Percentiles rank a stretch among this genome's conserved stretches.
phyloP scores from a whole-genome alignment of 2,797 vertebrate genomes.

The Limnodromus scolopaceus region DNA sequence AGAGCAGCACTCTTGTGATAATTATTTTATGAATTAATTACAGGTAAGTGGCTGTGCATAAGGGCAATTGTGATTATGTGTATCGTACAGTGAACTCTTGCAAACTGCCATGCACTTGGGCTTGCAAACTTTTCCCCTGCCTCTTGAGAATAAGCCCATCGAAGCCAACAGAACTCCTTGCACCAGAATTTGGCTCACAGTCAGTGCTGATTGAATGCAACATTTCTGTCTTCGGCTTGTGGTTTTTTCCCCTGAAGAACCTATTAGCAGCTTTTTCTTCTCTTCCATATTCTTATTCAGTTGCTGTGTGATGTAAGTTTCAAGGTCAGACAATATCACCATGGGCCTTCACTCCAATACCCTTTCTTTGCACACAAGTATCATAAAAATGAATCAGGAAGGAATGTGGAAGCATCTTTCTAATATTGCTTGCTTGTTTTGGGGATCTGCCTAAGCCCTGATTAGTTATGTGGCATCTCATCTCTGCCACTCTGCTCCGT shows the following conservation, averaged over 20 bases:
- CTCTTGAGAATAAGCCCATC: background rate
- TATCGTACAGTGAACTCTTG: background rate
- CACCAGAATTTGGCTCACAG: background rate
- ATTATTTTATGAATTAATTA: constrained; percentile 65
- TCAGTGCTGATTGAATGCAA: background rate
- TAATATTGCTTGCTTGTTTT: background rate
- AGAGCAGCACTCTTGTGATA: background rate
- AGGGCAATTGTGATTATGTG: constrained; percentile 6
- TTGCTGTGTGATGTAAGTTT: background rate
- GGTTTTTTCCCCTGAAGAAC: background rate
- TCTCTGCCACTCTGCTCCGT: background rate
- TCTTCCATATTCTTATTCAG: background rate
- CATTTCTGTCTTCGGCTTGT: background rate
- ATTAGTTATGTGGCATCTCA: background rate
- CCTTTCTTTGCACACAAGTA: background rate
- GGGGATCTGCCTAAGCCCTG: background rate
- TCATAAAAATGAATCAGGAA: background rate
- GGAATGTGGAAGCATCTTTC: background rate
- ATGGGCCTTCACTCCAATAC: background rate
- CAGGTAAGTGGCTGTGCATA: constrained; percentile 9
- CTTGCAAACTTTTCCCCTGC: background rate
- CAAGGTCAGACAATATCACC: background rate
- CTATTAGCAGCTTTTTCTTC: background rate
- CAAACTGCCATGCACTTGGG: background rate
- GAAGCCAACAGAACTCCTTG: background rate